Percentiles rank a stretch among this genome's conserved stretches.
phyloP scores from a whole-genome alignment of 2,888 invertebrate genomes.

The Eilema depressum region DNA sequence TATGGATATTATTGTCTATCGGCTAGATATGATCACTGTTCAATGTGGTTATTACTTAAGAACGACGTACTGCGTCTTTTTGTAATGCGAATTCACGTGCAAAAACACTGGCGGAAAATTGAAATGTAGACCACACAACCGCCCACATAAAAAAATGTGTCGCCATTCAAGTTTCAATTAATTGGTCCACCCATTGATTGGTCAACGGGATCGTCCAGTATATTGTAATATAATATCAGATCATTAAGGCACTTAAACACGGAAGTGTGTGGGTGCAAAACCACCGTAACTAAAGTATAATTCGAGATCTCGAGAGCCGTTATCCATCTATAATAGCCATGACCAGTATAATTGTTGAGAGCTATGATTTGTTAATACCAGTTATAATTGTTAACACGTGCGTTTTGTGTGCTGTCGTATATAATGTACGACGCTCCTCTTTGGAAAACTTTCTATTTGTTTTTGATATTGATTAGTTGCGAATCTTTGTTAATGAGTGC shows the following conservation, averaged over 20 bases:
- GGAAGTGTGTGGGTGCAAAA: conserved; percentile 87
- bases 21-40: background rate
- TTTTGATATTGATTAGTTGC: conserved; percentile 31
- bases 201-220: conserved; percentile 67
- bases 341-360: conserved; percentile 80
- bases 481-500: conserved; percentile 2
- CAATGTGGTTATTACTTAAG: background rate
- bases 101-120: background rate
- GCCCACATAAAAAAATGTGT: conserved; percentile 62
- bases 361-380: conserved; percentile 78
- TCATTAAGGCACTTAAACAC: conserved; percentile 81
- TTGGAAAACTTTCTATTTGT: conserved; percentile 72
- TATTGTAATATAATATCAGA: conserved; percentile 83
- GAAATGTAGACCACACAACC: conserved; percentile 23
- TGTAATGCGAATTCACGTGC: background rate
- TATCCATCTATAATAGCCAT: conserved; percentile 76
- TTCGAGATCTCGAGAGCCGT: conserved; percentile 79
- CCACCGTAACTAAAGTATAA: conserved; percentile 85
- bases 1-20: no score
- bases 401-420: conserved; percentile 65
- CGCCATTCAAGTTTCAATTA: conserved; percentile 71
- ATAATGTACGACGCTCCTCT: conserved; percentile 62
- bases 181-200: conserved; percentile 70
- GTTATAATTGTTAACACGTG: conserved; percentile 84
- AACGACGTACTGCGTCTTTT: no score